Evolutionary conservation across 2,113 vertebrate genomes (phyloP).

Genomic region (Myotis yumanensis): DNA sequence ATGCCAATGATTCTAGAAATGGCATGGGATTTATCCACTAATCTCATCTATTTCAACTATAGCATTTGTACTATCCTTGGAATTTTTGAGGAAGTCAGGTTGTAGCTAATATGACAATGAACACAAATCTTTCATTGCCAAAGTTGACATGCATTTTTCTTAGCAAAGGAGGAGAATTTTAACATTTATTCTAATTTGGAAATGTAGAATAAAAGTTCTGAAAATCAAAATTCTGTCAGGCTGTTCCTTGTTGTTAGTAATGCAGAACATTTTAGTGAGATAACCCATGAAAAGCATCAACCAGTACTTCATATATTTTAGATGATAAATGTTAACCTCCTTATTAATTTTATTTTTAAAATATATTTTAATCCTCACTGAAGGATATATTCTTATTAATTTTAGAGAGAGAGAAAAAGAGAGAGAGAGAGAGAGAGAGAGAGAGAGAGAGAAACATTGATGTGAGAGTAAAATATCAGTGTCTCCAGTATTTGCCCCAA

Average conservation of each 20-base stretch:
- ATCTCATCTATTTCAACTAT: not conserved
- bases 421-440: too few species aligned
- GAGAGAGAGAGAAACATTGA: too few species aligned
- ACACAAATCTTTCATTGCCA: not conserved
- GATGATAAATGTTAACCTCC: not conserved
- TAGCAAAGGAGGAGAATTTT: not conserved
- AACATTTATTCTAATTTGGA: not conserved
- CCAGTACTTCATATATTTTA: not conserved
- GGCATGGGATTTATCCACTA: not conserved
- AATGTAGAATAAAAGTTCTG: not conserved
- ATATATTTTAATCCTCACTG: not conserved
- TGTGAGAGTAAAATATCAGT: not conserved
- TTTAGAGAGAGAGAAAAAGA: not conserved
- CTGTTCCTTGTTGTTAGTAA: not conserved
- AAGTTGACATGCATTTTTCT: not conserved
- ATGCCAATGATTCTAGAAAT: not conserved
- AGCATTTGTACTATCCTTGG: not conserved
- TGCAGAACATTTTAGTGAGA: not conserved
- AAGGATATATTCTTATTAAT: not conserved
- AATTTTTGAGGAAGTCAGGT: not conserved
- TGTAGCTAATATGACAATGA: not conserved
- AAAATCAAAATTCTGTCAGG: not conserved
- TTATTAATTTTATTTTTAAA: not conserved
- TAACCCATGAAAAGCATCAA: not conserved
- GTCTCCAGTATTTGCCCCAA: not conserved